phyloP scores from a whole-genome alignment of 37 sponge, comb jelly and placozoan genomes.

The Axinella damicornis region DNA sequence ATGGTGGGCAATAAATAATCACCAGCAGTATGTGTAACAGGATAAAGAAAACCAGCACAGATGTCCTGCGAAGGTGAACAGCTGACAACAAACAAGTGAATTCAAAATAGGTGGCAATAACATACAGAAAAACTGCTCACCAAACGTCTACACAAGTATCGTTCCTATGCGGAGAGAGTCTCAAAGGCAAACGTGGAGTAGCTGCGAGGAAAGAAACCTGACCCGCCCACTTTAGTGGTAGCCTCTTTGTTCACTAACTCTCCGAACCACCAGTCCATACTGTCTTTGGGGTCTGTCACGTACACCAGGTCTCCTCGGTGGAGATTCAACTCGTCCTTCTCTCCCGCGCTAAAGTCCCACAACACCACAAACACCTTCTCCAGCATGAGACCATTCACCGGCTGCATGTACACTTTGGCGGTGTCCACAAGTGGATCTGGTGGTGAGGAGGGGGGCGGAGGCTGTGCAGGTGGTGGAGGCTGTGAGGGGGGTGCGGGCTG shows the following conservation, averaged over 20 bases:
- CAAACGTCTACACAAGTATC: neutral
- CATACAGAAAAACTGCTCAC: neutral
- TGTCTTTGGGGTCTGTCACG: conserved; percentile 43
- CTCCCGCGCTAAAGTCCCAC: conserved; percentile 78
- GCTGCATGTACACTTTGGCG: conserved; percentile 31
- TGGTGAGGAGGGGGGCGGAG: conserved; percentile 16
- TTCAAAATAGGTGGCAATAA: neutral
- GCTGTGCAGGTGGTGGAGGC: conserved; percentile 3
- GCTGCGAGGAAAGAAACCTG: conserved; percentile 66
- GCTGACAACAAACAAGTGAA: neutral
- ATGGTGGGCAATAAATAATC: neutral
- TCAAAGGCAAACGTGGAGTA: conserved; percentile 68
- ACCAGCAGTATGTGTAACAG: neutral
- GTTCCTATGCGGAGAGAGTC: neutral
- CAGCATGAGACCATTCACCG: conserved; percentile 52
- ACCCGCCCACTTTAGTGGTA: conserved; percentile 16
- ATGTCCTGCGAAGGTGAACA: neutral
- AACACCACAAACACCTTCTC: conserved; percentile 77
- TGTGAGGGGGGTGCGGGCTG: conserved; percentile 11
- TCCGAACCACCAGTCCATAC: conserved; percentile 82
- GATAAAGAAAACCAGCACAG: neutral
- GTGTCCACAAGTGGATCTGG: conserved; percentile 62
- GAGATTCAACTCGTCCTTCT: conserved; percentile 75
- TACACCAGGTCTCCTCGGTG: conserved; percentile 84
- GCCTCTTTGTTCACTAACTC: conserved; percentile 63